Percentiles rank a stretch among this genome's conserved stretches.
These are phyloP conservation scores for Cantharis rustica DNA, from an alignment of 2,888 invertebrate species.

Conservation along the genomic window DNA sequence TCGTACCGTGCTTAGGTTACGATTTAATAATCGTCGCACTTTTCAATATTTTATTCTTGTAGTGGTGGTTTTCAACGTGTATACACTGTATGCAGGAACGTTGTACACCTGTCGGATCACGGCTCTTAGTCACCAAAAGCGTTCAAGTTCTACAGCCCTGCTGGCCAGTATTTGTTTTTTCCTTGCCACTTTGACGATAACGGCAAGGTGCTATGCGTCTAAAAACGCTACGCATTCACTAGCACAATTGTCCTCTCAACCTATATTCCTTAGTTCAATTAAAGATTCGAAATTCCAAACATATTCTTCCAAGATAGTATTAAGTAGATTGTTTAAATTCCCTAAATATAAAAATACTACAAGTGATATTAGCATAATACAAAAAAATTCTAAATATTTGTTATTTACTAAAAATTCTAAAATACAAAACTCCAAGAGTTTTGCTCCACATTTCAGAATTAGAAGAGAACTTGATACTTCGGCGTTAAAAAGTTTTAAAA, in stretches of 20 bases:
- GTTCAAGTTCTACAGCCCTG: slow-evolving; percentile 44
- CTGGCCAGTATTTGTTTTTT: slow-evolving; percentile 49
- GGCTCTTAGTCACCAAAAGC: slow-evolving; percentile 46
- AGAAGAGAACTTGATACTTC: slow-evolving; percentile 36
- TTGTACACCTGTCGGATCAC: slow-evolving; percentile 51
- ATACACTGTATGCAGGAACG: slow-evolving; percentile 50
- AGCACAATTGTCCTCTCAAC: slow-evolving; percentile 42
- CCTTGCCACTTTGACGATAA: slow-evolving; percentile 60
- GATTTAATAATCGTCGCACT: not conserved
- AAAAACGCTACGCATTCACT: slow-evolving; percentile 40
- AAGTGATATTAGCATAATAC: slow-evolving; percentile 51
- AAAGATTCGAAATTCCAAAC: slow-evolving; percentile 47
- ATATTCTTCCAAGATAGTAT: slow-evolving; percentile 50
- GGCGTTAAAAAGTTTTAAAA: slow-evolving; percentile 25
- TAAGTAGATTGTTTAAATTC: slow-evolving; percentile 45
- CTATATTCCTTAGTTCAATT: slow-evolving; percentile 32
- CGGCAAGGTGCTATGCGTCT: slow-evolving; percentile 66
- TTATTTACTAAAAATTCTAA: slow-evolving; percentile 41
- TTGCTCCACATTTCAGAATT: slow-evolving; percentile 30
- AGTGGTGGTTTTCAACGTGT: slow-evolving; percentile 43
- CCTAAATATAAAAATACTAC: slow-evolving; percentile 41
- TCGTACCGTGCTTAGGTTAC: not conserved
- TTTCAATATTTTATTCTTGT: slow-evolving; percentile 16
- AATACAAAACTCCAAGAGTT: slow-evolving; percentile 20
- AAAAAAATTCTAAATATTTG: slow-evolving; percentile 41